These are phyloP conservation scores for Limnephilus lunatus DNA, from an alignment of 2,888 invertebrate genomes.

Conservation along the genomic window DNA sequence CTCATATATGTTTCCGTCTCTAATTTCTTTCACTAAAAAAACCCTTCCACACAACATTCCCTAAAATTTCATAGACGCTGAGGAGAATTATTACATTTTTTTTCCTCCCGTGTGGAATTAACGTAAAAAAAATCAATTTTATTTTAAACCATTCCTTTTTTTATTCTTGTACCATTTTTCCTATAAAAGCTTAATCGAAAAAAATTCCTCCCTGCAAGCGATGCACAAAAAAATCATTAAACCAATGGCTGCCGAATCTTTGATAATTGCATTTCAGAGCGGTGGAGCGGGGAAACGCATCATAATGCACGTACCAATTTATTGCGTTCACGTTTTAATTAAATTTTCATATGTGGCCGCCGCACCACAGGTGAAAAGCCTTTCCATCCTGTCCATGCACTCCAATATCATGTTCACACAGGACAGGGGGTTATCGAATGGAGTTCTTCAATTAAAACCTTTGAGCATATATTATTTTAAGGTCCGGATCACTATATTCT, in stretches of 20 bases:
- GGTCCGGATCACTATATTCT: background rate
- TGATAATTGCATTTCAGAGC: slow-evolving; percentile 12
- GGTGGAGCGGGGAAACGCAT: background rate
- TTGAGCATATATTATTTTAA: background rate
- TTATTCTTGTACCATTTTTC: background rate
- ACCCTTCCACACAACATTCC: no score
- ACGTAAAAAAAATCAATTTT: no score
- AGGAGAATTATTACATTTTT: no score
- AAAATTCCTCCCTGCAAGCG: background rate
- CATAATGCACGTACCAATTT: slow-evolving; percentile 50
- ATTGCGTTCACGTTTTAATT: slow-evolving; percentile 55
- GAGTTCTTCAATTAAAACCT: background rate
- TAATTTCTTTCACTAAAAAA: no score
- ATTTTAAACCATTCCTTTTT: no score
- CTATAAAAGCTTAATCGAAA: background rate
- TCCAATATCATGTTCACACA: slow-evolving; percentile 22
- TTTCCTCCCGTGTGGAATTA: no score
- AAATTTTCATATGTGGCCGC: slow-evolving; percentile 47
- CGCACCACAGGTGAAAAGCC: slow-evolving; percentile 29
- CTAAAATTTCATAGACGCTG: no score
- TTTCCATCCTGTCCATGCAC: background rate
- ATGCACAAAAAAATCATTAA: background rate
- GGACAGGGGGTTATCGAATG: background rate
- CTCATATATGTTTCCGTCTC: no score
- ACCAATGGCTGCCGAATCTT: slow-evolving; percentile 24